phyloP scores from a whole-genome alignment of 2,113 vertebrate genomes.

The Phyllostomus hastatus region DNA sequence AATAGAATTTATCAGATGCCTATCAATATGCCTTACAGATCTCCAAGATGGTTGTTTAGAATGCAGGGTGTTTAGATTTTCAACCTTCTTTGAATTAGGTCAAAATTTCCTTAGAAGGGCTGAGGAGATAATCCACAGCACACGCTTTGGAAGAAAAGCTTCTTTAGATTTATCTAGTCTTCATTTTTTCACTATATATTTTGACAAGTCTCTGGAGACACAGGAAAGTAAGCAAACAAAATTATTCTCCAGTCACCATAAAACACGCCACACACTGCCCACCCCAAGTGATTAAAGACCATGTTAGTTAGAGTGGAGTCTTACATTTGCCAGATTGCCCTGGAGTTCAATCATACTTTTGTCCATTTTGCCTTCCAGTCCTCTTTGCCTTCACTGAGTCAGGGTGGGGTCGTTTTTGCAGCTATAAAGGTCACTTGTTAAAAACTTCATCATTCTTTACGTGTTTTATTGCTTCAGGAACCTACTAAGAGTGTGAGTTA shows the following conservation, averaged over 20 bases:
- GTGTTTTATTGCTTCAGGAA: background rate
- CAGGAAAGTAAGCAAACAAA: slow-evolving; percentile 5
- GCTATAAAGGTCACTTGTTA: slow-evolving; percentile 26
- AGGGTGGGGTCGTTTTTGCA: background rate
- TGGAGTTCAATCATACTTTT: background rate
- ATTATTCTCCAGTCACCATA: background rate
- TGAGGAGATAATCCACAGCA: background rate
- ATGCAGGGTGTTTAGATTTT: background rate
- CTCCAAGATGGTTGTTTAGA: background rate
- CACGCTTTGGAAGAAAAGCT: background rate
- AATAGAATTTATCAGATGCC: background rate
- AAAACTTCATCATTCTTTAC: background rate
- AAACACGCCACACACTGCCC: background rate
- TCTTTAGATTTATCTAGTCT: background rate
- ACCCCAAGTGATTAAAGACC: background rate
- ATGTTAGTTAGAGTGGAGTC: background rate
- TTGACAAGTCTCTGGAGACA: background rate
- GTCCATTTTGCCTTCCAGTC: background rate
- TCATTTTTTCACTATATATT: background rate
- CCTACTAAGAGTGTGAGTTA: background rate
- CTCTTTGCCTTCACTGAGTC: background rate
- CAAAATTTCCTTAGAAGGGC: background rate
- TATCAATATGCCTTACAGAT: background rate
- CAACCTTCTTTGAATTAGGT: background rate
- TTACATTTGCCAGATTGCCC: background rate